These are phyloP conservation scores for Saccopteryx bilineata DNA, from an alignment of 2,113 vertebrate genomes.

Conservation along the genomic window DNA sequence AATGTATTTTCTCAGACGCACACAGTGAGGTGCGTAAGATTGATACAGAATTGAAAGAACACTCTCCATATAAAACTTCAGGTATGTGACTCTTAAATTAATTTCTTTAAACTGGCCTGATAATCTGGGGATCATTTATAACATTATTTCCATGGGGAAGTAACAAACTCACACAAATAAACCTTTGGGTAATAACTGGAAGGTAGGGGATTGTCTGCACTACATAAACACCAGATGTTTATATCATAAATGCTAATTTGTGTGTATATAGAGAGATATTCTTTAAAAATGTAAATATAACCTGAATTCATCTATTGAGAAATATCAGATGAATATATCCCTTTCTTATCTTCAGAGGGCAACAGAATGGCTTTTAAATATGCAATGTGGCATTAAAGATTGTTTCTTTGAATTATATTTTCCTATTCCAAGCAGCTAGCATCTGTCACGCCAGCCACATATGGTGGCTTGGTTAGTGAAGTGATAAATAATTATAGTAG, in stretches of 20 bases:
- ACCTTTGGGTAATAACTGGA: conserved; percentile 46
- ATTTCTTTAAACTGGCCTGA: conserved; percentile 22
- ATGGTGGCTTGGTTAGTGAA: conserved; percentile 62
- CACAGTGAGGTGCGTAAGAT: neutral
- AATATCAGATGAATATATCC: conserved; percentile 50
- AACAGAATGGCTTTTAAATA: conserved; percentile 65
- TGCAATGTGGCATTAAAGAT: conserved; percentile 50
- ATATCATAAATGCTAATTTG: conserved; percentile 59
- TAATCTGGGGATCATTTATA: neutral
- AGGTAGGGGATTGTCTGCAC: conserved; percentile 12
- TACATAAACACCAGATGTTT: conserved; percentile 71
- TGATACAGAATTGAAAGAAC: neutral
- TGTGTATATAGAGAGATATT: conserved; percentile 42
- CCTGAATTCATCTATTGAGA: conserved; percentile 65
- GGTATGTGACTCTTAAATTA: neutral
- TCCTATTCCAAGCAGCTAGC: conserved; percentile 16
- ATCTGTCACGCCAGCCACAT: conserved; percentile 54
- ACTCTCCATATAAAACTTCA: neutral
- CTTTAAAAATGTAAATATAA: conserved; percentile 66
- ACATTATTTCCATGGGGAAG: conserved; percentile 43
- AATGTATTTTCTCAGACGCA: conserved; percentile 3
- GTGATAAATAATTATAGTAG: conserved; percentile 45
- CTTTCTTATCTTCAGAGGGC: conserved; percentile 64
- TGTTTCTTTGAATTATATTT: conserved; percentile 55
- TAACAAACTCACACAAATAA: conserved; percentile 55